These are phyloP conservation scores for Temnothorax nylanderi DNA, from an alignment of 1,140 invertebrate genomes.

Conservation along the genomic window DNA sequence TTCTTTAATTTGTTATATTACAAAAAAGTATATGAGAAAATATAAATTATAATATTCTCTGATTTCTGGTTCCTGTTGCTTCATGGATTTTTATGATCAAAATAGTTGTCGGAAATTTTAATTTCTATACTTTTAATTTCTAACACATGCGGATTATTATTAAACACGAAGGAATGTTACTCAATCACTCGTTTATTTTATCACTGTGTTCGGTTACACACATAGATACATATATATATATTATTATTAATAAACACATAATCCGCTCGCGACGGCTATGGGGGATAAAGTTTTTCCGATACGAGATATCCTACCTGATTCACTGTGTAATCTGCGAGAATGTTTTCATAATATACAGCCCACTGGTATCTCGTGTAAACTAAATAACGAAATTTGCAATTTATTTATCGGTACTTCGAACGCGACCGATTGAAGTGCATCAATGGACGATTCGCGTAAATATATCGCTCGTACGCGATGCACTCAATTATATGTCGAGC, in stretches of 20 bases:
- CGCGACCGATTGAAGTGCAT: conserved; percentile 53
- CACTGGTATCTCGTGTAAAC: conserved; percentile 53
- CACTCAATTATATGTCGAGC: conserved; percentile 57
- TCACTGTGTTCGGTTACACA: neutral
- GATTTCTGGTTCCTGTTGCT: no score
- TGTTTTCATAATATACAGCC: conserved; percentile 47
- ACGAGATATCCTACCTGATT: conserved; percentile 43
- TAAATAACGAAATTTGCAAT: conserved; percentile 62
- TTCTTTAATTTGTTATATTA: neutral
- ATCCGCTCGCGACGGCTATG: conserved; percentile 51
- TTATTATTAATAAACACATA: conserved; percentile 60
- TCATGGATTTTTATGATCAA: neutral
- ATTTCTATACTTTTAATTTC: conserved; percentile 18
- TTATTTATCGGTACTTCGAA: conserved; percentile 52
- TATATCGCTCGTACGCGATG: conserved; percentile 49
- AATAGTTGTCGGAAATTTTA: neutral
- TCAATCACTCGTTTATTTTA: conserved; percentile 46
- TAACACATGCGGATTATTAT: neutral
- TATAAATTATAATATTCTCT: neutral
- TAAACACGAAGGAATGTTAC: conserved; percentile 25
- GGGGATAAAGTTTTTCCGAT: conserved; percentile 55
- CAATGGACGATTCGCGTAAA: conserved; percentile 56
- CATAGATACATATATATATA: neutral
- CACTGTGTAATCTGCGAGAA: conserved; percentile 51
- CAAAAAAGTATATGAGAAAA: neutral